Evolutionary conservation across 2,113 vertebrate genomes (phyloP), one percentile per base, ranked within the genome.

Genomic region (Ictidomys tridecemlineatus): DNA sequence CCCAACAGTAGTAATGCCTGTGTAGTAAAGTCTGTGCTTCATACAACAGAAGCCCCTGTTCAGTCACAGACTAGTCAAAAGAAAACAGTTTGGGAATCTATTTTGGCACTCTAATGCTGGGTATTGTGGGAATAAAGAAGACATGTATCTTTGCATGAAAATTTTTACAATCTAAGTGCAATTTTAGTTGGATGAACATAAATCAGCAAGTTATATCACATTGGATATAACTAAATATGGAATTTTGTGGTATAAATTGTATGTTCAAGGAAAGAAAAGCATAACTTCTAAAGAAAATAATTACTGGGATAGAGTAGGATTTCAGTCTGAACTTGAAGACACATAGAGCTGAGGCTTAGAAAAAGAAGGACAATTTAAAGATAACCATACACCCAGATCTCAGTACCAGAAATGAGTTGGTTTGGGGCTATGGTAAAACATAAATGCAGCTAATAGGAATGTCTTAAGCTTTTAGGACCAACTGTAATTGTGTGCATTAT

Each of bases 401-500:
- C 72, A 56, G n/a, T 4, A 34, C 9, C 42, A 88, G 69, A 84
- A 70, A 39, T 91, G 24, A 89, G 61, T 39, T 87, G 56, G 10
- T 69, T 65, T 82, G 45, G 4, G 7, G 14, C 53, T 39, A 67
- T 18, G 18, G 8, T 22, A 94, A 32, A 72, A 82, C 4, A 79
- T 67, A 53, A 84, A 91, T 34, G 48, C 22, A 58, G 34, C 65
- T 65, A 87, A 77, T 42, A 95, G 92, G 74, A 95, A 76, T 39
- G 72, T 24, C 37, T 86, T 73, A 82, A 89, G 37, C 30, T 85
- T 94, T 93, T 89, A 94, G 51, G 24, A 88, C 13, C 51, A 94
- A 85, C 48, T 69, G 10, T 93, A 96, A 96, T 89, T 76, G 80
- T 61, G 30, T 34, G 77, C n/a, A 69, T 77, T 85, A 89, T 89